phyloP scores from a whole-genome alignment of 2,797 vertebrate species.

The Labroides dimidiatus region DNA sequence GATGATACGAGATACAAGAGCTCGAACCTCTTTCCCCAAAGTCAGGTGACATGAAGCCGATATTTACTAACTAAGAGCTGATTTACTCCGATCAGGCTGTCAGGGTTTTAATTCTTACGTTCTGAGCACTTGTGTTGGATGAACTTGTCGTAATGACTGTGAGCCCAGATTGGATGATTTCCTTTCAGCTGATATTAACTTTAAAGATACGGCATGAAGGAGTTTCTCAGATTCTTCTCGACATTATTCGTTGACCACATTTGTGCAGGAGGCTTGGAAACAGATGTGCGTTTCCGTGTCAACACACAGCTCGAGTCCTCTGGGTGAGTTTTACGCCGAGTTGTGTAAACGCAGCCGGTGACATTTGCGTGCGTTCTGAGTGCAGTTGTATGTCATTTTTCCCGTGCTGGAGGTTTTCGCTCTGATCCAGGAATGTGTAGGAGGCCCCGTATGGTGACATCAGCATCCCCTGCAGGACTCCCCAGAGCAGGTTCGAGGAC shows the following conservation, averaged over 20 bases:
- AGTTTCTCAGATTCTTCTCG: neutral
- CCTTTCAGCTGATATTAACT: slow-evolving; percentile 13
- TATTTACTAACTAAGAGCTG: slow-evolving; percentile 42
- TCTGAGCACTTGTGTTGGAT: slow-evolving; percentile 11
- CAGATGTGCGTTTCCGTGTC: slow-evolving; percentile 63
- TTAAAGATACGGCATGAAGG: slow-evolving; percentile 36
- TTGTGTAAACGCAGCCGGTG: slow-evolving; percentile 54
- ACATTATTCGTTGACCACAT: slow-evolving; percentile 46
- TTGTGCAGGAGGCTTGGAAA: slow-evolving; percentile 53
- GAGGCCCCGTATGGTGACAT: slow-evolving; percentile 71
- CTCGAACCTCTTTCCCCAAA: slow-evolving; percentile 35
- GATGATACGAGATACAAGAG: slow-evolving; percentile 58
- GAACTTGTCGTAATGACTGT: neutral
- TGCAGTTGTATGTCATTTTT: slow-evolving; percentile 62
- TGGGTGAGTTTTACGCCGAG: slow-evolving; percentile 54
- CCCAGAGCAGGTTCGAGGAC: slow-evolving; percentile 53
- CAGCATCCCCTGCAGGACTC: slow-evolving; percentile 55
- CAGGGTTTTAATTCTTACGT: slow-evolving; percentile 28
- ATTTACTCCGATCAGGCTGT: slow-evolving; percentile 36
- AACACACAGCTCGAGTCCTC: slow-evolving; percentile 12
- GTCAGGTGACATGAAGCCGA: slow-evolving; percentile 51
- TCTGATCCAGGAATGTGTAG: slow-evolving; percentile 59
- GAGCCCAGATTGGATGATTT: neutral
- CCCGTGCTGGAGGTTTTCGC: slow-evolving; percentile 50
- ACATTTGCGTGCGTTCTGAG: slow-evolving; percentile 49